Percentiles rank a stretch among this genome's conserved stretches.
phyloP scores from a whole-genome alignment of 2,113 vertebrate species.

The Hylia prasina region DNA sequence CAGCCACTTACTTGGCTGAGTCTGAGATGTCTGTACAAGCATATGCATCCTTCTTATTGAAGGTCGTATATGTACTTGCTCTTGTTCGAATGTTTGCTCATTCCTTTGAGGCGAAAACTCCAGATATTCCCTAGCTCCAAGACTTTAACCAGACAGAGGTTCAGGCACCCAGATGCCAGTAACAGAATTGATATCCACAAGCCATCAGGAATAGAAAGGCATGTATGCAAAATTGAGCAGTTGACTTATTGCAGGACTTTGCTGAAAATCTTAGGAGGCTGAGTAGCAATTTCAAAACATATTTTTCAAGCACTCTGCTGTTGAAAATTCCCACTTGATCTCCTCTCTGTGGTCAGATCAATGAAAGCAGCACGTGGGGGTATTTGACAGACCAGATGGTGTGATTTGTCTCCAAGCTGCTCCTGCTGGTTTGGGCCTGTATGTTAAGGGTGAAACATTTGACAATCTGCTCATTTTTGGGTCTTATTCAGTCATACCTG shows the following conservation, averaged over 20 bases:
- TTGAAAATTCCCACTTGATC: not conserved
- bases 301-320: not conserved
- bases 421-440: not conserved
- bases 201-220: not conserved
- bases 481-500: not conserved
- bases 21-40: not conserved
- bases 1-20: not conserved
- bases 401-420: not conserved
- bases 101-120: not conserved
- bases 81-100: not conserved
- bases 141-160: not conserved
- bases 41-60: not conserved
- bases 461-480: not conserved
- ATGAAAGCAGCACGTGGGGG: not conserved
- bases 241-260: not conserved
- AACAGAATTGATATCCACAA: not conserved
- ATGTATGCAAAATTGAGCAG: not conserved
- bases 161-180: not conserved
- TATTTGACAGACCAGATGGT: not conserved
- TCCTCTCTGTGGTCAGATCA: not conserved
- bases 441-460: not conserved
- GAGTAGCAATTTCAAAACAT: not conserved
- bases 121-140: not conserved
- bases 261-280: not conserved
- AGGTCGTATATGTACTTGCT: not conserved